Evolutionary conservation across 2,113 vertebrate species (phyloP).

Genomic region (Coturnix japonica): DNA sequence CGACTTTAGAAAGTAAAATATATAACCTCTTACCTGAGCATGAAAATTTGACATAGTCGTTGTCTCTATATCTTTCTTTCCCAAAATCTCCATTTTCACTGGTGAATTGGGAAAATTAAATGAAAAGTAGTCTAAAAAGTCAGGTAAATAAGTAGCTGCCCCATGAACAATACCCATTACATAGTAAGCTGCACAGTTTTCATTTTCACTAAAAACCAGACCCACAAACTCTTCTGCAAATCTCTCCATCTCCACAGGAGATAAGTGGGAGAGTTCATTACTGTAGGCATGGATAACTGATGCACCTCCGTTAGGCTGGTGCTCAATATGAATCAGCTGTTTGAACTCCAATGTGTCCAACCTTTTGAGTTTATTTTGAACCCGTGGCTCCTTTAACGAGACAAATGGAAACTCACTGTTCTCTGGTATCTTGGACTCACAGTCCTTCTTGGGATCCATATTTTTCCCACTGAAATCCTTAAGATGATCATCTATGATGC

Average conservation of each 20-base stretch:
- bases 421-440: conserved; percentile 74
- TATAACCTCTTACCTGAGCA: conserved; percentile 90
- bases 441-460: conserved; percentile 78
- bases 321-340: conserved; percentile 92
- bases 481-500: conserved; percentile 76
- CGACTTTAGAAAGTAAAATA: conserved; percentile 62
- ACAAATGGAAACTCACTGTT: conserved; percentile 80
- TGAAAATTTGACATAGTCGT: conserved; percentile 98
- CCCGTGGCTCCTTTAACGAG: conserved; percentile 77
- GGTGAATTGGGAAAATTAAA: conserved; percentile 94
- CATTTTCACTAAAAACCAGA: conserved; percentile 93
- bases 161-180: conserved; percentile 98
- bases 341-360: conserved; percentile 90
- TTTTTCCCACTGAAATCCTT: conserved; percentile 78
- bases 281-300: conserved; percentile 93
- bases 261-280: conserved; percentile 91
- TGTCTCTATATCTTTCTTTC: conserved; percentile 99
- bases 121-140: conserved; percentile 99
- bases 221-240: conserved; percentile 96
- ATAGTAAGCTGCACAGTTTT: conserved; percentile 90
- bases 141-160: conserved; percentile 93
- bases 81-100: conserved; percentile 99
- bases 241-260: conserved; percentile 89
- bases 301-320: conserved; percentile 96
- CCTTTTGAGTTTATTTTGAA: conserved; percentile 81